Evolutionary conservation across 2,113 vertebrate genomes (phyloP).

Genomic region (Blennius ocellaris): DNA sequence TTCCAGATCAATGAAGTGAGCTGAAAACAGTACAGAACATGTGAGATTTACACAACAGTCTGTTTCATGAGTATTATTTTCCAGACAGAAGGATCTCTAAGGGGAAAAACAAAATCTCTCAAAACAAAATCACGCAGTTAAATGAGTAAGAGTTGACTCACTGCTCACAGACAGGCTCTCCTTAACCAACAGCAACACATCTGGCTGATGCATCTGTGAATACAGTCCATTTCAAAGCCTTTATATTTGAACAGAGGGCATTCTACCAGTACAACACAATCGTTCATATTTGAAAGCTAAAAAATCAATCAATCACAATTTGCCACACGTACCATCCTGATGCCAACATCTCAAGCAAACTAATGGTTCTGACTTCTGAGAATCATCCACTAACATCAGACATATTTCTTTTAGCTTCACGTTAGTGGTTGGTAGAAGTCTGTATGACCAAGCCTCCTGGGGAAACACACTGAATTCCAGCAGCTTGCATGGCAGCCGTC

Average conservation of each 20-base stretch:
- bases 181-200: slow-evolving; percentile 92
- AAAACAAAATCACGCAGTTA: neutral
- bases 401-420: too few relatives aligned
- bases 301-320: neutral
- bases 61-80: neutral
- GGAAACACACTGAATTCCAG: too few relatives aligned
- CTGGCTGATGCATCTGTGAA: slow-evolving; percentile 95
- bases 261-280: slow-evolving; percentile 19
- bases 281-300: neutral
- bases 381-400: too few relatives aligned
- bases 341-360: too few relatives aligned
- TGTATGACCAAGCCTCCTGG: too few relatives aligned
- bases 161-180: slow-evolving; percentile 89
- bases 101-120: too few relatives aligned
- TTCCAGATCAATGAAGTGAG: slow-evolving; percentile 88
- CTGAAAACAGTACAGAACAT: slow-evolving; percentile 74
- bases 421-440: too few relatives aligned
- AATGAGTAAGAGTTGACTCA: slow-evolving; percentile 80
- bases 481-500: too few relatives aligned
- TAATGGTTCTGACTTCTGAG: too few relatives aligned
- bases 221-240: slow-evolving; percentile 72
- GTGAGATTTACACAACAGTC: neutral
- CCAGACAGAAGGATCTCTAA: neutral
- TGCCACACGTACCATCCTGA: neutral
- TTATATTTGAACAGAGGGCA: slow-evolving; percentile 33